Evolutionary conservation across 2,888 invertebrate species (phyloP), one percentile per base, ranked within the genome.

Genomic region (Lasioglossum morio): DNA sequence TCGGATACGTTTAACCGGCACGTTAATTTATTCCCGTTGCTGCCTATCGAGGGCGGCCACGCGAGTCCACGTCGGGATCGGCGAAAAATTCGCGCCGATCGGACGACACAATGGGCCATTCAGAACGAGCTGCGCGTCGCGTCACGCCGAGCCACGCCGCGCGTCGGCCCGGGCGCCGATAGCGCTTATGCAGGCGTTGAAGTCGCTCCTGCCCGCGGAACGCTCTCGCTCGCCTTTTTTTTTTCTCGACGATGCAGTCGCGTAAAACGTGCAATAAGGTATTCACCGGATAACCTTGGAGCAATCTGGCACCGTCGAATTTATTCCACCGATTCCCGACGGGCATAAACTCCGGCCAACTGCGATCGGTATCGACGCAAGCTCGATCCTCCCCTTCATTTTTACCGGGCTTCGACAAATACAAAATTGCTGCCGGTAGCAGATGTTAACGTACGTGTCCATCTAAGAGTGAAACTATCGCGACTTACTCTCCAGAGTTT

Each of bases 1-100:
- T 78, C 86, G 87, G 87, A 88, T 87, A 89, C 88, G 88, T 87
- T 90, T 88, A 90, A 90, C 91, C 85, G 92, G 87, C 91, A 89
- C 85, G 90, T 92, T 92, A 92, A 92, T 92, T 92, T 92, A 92
- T 92, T 92, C 92, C 81, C 87, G 79, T 83, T 88, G 90, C 87
- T 89, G 91, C 81, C 86, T 91, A 90, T 90, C 91, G 90, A 88
- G 91, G 88, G 91, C 88, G 91, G 86, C 87, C 84, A 86, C 87
- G 89, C 88, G 88, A 89, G 89, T 76, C 75, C 80, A 72, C 76
- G 40, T 40, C 81, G 76, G 84, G 79, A 82, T 87, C 84, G 84
- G 87, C 77, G 87, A 91, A 91, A 91, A 91, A 88, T 89, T 81
- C 73, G 72, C 84, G 86, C 75, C 88, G 87, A 88, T 87, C 85